These are phyloP conservation scores for Nasonovia ribisnigri DNA, from an alignment of 2,888 invertebrate genomes.

Conservation along the genomic window DNA sequence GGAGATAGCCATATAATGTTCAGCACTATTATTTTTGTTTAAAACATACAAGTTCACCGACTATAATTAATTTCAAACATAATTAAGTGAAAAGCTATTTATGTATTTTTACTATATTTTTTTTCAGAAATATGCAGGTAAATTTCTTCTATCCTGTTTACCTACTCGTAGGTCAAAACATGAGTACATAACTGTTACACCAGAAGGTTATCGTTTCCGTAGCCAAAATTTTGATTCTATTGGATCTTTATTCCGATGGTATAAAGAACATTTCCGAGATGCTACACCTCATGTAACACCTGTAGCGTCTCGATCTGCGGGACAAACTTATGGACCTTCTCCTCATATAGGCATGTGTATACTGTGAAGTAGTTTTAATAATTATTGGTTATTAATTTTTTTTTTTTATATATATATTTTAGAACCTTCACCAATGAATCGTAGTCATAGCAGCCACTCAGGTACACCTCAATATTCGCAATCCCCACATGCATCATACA, in stretches of 20 bases:
- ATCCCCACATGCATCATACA: slow-evolving; percentile 77
- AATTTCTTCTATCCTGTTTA: slow-evolving; percentile 94
- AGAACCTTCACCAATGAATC: slow-evolving; percentile 64
- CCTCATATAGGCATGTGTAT: slow-evolving; percentile 52
- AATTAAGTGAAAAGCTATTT: neutral
- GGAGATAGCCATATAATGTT: no score
- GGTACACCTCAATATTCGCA: slow-evolving; percentile 76
- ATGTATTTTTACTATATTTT: slow-evolving; percentile 15
- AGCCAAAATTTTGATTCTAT: slow-evolving; percentile 89
- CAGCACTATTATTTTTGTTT: neutral
- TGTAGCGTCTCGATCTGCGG: slow-evolving; percentile 67
- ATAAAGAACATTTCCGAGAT: slow-evolving; percentile 97
- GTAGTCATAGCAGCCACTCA: slow-evolving; percentile 68
- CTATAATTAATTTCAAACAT: neutral
- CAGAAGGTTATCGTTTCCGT: slow-evolving; percentile 93
- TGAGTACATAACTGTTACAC: slow-evolving; percentile 91
- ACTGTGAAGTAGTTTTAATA: neutral
- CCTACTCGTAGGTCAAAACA: slow-evolving; percentile 87
- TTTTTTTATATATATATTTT: slow-evolving; percentile 28
- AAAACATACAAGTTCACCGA: neutral
- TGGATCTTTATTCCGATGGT: slow-evolving; percentile 89
- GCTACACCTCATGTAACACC: slow-evolving; percentile 82
- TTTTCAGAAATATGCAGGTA: slow-evolving; percentile 83
- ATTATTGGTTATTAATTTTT: neutral
- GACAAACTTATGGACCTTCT: slow-evolving; percentile 67